phyloP scores from a whole-genome alignment of 2,113 vertebrate species.

The Ceratotherium simum region DNA sequence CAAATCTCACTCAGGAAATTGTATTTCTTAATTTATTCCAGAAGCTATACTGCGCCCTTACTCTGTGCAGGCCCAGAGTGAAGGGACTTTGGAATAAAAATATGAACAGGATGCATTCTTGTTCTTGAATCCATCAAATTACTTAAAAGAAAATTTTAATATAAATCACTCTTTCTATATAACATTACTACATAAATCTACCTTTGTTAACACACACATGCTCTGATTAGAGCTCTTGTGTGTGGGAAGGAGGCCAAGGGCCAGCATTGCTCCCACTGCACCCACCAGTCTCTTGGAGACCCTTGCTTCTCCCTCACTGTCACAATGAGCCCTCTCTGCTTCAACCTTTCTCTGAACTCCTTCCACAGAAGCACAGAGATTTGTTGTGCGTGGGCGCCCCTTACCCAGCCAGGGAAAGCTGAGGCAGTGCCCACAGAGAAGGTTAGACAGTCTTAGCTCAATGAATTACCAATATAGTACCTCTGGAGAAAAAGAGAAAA shows the following conservation, averaged over 20 bases:
- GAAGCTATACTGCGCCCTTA: not conserved
- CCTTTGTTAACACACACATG: not conserved
- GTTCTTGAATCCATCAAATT: not conserved
- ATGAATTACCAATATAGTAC: not conserved
- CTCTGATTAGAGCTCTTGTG: not conserved
- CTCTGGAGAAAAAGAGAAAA: not conserved
- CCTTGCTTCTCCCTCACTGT: not conserved
- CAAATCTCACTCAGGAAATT: not conserved
- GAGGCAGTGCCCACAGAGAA: not conserved
- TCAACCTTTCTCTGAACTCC: not conserved
- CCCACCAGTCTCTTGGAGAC: too few species aligned
- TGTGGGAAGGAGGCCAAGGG: rapidly evolving
- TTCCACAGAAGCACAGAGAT: not conserved
- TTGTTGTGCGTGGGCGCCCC: rapidly evolving
- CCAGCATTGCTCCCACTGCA: not conserved
- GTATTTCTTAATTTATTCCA: not conserved
- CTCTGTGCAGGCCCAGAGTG: not conserved
- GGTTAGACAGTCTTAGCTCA: not conserved
- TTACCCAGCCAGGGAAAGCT: not conserved
- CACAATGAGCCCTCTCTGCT: not conserved
- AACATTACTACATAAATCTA: not conserved
- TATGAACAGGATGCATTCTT: not conserved
- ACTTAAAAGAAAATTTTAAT: not conserved
- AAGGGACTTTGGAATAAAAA: conserved; percentile 11
- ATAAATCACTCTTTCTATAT: not conserved